Evolutionary conservation across 2,797 vertebrate species (phyloP), one percentile per base, ranked within the genome.

Genomic region (Cossypha dichroa): DNA sequence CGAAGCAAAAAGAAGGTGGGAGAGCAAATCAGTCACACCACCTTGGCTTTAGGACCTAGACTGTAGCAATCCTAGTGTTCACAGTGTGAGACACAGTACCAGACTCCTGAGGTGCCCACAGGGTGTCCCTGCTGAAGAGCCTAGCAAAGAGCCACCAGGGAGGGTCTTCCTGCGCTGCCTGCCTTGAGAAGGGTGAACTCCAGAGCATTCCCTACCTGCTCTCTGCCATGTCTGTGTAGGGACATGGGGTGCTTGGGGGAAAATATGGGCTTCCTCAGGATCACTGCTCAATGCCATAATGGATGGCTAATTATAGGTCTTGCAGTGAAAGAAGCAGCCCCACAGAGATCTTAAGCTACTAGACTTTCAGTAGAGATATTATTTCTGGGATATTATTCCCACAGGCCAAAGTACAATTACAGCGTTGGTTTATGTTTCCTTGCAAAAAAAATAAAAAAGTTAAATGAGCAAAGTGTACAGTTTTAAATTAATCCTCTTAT

Each of bases 261-360:
- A 91, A 78, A 66, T 38, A 60, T 0, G 4, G 40, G 38, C 88
- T 96, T 94, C 83, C 77, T 95, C 40, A 25, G 81, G 88, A 94
- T 89, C 92, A 84, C 58, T 90, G 36, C 64, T 94, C 26, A 6
- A 0, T 76, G 64, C 64, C 74, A 48, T 94, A 92, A 93, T 64
- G 73, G 26, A 66, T 86, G 85, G 73, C 41, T 97, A 97, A 97
- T 96, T 96, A 95, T 45, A 97, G 87, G 88, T 90, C 56, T 95
- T 88, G 25, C 52, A 85, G 78, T 55, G 34, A 81, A 92, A 83
- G 82, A 55, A 69, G 55, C 49, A 95, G 73, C 40, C 84, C 66
- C 60, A 64, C 81, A 90, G 93, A 94, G 74, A 86, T 93, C 88
- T 94, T 95, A 90, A 93, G 86, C 46, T 91, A 33, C 82, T 67